Conservation (phyloP, 2,888 invertebrate genomes). For the Drosophila merina region DNA sequence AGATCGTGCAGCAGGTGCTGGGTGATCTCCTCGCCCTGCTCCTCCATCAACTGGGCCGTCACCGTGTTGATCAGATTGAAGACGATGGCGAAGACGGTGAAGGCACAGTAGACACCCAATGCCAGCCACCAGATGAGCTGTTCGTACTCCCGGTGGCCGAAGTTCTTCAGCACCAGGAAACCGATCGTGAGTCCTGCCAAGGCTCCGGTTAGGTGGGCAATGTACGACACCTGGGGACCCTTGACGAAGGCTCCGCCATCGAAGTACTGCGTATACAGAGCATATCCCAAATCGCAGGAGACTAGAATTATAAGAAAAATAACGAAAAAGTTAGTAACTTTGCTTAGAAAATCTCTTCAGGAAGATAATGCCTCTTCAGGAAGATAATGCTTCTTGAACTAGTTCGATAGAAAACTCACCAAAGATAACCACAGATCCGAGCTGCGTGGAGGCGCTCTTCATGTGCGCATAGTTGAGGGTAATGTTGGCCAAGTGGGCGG, state of each 20-base stretch:
- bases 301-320: constrained; percentile 84
- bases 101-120: constrained; percentile 95
- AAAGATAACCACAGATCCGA: constrained; percentile 95
- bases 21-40: constrained; percentile 83
- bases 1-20: constrained; percentile 84
- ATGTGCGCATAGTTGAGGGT: constrained; percentile 97
- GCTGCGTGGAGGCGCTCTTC: constrained; percentile 95
- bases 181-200: constrained; percentile 97
- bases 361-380: neutral
- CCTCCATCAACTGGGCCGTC: constrained; percentile 83
- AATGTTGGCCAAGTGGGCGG: constrained; percentile 98
- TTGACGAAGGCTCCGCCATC: constrained; percentile 68
- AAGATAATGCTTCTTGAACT: neutral
- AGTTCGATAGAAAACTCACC: constrained; percentile 86
- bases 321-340: constrained; percentile 15
- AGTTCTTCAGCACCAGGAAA: constrained; percentile 96
- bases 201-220: constrained; percentile 97
- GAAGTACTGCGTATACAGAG: constrained; percentile 94
- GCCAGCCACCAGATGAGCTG: constrained; percentile 98
- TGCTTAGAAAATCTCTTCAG: neutral
- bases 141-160: constrained; percentile 96
- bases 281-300: constrained; percentile 96
- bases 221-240: constrained; percentile 94
- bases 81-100: constrained; percentile 95
- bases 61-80: constrained; percentile 91